phyloP scores from a whole-genome alignment of 2,113 vertebrate genomes.

The Eretmochelys imbricata region DNA sequence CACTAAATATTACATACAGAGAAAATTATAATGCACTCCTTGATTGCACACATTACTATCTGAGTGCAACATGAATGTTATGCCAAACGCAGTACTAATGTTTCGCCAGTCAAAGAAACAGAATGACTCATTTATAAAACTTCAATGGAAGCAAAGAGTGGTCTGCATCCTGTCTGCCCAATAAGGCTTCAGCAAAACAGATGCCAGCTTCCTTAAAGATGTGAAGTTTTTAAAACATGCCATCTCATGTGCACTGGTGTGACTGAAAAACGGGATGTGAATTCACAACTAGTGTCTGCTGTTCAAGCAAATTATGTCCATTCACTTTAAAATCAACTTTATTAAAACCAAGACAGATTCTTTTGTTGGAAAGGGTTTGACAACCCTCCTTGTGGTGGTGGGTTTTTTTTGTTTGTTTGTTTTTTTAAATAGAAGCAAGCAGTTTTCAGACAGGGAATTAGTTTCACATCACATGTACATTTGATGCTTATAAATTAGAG shows the following conservation, averaged over 20 bases:
- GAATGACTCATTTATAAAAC: constrained; percentile 30
- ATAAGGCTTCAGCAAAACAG: neutral
- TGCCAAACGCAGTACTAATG: neutral
- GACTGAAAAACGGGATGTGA: neutral
- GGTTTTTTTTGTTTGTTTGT: constrained; percentile 33
- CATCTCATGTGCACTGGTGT: neutral
- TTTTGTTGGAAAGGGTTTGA: constrained; percentile 10
- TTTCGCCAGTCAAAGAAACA: neutral
- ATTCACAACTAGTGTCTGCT: constrained; percentile 13
- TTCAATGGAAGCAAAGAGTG: constrained; percentile 2
- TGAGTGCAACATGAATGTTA: neutral
- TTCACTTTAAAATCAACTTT: neutral
- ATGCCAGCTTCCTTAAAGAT: constrained; percentile 34
- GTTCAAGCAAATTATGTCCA: neutral
- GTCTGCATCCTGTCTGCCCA: constrained; percentile 38
- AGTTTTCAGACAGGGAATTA: constrained; percentile 43
- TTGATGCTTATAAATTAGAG: constrained; percentile 52
- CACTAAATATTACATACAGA: neutral
- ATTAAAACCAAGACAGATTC: constrained; percentile 45
- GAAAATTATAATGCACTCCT: neutral
- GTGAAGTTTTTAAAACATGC: constrained; percentile 29
- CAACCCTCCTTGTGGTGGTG: neutral
- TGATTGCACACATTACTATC: neutral
- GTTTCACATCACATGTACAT: constrained; percentile 46
- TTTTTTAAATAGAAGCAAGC: constrained; percentile 35